phyloP scores from a whole-genome alignment of 2,113 vertebrate species.

The Cebidichthys violaceus region DNA sequence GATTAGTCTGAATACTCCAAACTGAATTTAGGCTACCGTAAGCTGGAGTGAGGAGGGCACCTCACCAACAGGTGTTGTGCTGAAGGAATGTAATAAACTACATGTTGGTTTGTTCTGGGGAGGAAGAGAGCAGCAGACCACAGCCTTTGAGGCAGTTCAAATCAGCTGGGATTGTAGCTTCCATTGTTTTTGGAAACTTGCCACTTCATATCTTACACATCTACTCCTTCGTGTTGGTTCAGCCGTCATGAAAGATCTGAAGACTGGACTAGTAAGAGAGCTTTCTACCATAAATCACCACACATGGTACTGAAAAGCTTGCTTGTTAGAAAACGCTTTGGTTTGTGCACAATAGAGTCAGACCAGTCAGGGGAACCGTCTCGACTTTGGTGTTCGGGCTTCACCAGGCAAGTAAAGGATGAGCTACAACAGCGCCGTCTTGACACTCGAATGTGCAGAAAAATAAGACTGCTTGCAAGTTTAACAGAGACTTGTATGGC shows the following conservation, averaged over 20 bases:
- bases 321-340: background rate
- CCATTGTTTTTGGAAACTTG: slow-evolving; percentile 11
- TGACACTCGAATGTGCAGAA: background rate
- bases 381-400: background rate
- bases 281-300: background rate
- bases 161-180: background rate
- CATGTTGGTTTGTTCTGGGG: background rate
- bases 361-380: background rate
- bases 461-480: background rate
- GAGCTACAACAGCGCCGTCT: background rate
- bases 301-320: background rate
- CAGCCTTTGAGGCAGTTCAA: background rate
- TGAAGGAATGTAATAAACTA: background rate
- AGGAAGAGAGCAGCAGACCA: background rate
- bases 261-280: background rate
- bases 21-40: slow-evolving; percentile 6
- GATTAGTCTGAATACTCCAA: slow-evolving; percentile 27
- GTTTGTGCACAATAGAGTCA: background rate
- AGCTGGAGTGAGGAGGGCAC: background rate
- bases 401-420: background rate
- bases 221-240: slow-evolving; percentile 18
- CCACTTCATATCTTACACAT: slow-evolving; percentile 6
- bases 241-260: background rate
- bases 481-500: background rate
- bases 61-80: background rate